Percentiles rank a stretch among this genome's conserved stretches.
Evolutionary conservation across 2,888 invertebrate species (phyloP).

Genomic region (Encarsia formosa): DNA sequence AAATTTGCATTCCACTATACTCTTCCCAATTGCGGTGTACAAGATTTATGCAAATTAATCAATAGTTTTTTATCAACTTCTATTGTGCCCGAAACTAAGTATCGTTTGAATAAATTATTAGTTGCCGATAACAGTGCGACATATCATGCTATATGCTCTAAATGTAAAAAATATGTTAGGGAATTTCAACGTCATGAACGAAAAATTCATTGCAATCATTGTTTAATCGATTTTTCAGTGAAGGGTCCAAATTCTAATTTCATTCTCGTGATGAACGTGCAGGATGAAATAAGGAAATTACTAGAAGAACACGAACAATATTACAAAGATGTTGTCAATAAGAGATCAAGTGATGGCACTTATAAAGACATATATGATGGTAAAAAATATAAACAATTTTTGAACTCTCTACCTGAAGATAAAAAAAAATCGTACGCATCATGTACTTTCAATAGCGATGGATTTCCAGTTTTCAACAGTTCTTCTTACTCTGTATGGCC

Average conservation of each 20-base stretch:
- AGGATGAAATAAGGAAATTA: not conserved
- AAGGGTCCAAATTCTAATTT: not conserved
- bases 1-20: conserved; percentile 2
- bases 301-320: not conserved
- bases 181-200: not conserved
- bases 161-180: conserved; percentile 6
- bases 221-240: not conserved
- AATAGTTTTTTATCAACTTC: conserved; percentile 3
- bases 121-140: not conserved
- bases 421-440: conserved; percentile 12
- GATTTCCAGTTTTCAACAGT: conserved; percentile 23
- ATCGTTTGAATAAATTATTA: conserved; percentile 12
- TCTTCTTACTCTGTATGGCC: conserved; percentile 23
- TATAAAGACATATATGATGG: conserved; percentile 16
- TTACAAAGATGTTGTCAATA: not conserved
- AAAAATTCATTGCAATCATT: not conserved
- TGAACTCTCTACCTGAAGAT: conserved; percentile 8
- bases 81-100: conserved; percentile 6
- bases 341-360: not conserved
- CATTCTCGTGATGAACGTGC: not conserved
- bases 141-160: conserved; percentile 7
- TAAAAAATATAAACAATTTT: conserved; percentile 14
- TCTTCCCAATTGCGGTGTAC: conserved; percentile 2
- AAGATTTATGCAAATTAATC: conserved; percentile 8
- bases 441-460: conserved; percentile 23